These are phyloP conservation scores for Margarornis squamiger DNA, from an alignment of 2,797 vertebrate species.

Conservation along the genomic window DNA sequence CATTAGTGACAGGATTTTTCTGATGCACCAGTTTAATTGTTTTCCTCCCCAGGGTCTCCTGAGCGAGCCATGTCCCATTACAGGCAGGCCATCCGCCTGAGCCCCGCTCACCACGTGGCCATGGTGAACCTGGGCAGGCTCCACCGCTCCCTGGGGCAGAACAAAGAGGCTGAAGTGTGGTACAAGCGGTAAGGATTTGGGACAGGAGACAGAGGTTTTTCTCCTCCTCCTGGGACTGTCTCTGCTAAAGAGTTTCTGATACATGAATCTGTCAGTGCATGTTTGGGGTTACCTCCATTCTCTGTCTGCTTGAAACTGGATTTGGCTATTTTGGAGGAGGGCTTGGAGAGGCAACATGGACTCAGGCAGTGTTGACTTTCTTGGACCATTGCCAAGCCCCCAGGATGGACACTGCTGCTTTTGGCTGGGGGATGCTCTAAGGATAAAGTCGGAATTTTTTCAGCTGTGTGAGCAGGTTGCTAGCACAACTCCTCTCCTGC, in stretches of 20 bases:
- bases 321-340: neutral
- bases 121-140: constrained; percentile 97
- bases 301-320: neutral
- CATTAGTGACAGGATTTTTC: neutral
- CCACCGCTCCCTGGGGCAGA: constrained; percentile 88
- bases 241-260: neutral
- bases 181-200: constrained; percentile 86
- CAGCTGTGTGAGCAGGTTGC: accelerated
- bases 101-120: constrained; percentile 90
- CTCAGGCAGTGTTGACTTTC: neutral
- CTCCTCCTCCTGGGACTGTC: neutral
- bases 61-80: constrained; percentile 88
- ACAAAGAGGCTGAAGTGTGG: constrained; percentile 89
- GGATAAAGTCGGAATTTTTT: neutral
- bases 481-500: neutral
- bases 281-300: neutral
- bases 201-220: neutral
- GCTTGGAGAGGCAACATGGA: neutral
- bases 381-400: neutral
- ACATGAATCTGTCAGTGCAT: accelerated
- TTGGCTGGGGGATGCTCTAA: neutral
- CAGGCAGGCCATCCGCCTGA: constrained; percentile 87
- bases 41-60: constrained; percentile 78
- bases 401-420: neutral
- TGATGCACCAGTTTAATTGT: neutral